Conservation (phyloP, 1,140 invertebrate genomes). For the Macrocentrus cingulum region DNA sequence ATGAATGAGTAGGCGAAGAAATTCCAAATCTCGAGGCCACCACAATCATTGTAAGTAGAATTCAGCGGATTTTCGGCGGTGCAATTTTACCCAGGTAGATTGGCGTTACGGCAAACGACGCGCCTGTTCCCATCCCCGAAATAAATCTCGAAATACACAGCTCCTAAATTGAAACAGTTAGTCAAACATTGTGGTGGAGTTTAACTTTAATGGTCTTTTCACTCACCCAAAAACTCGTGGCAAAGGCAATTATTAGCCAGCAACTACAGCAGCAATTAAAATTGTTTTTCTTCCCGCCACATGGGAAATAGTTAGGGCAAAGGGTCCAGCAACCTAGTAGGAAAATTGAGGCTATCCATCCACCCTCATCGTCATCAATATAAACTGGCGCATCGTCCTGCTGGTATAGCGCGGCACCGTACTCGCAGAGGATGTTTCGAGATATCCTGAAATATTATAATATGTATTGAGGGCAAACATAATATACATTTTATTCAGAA, state of each 20-base stretch:
- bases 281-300: conserved; percentile 66
- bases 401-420: conserved; percentile 18
- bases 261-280: conserved; percentile 64
- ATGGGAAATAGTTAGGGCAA: conserved; percentile 21
- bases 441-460: conserved; percentile 4
- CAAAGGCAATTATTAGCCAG: conserved; percentile 64
- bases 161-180: too few relatives aligned
- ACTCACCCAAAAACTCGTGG: conserved; percentile 54
- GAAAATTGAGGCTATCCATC: conserved; percentile 29
- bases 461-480: background rate
- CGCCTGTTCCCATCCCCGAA: conserved; percentile 65
- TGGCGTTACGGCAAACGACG: conserved; percentile 63
- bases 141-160: conserved; percentile 44
- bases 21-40: conserved; percentile 63
- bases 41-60: conserved; percentile 65
- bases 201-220: too few relatives aligned
- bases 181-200: too few relatives aligned
- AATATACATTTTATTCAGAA: background rate
- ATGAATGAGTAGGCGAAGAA: conserved; percentile 67
- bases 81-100: conserved; percentile 69
- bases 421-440: conserved; percentile 26
- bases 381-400: conserved; percentile 14
- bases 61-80: conserved; percentile 65
- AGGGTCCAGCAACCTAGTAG: conserved; percentile 12
- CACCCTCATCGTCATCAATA: conserved; percentile 18